Evolutionary conservation across 2,888 invertebrate genomes (phyloP).

Genomic region (Nemotelus nigrinus): DNA sequence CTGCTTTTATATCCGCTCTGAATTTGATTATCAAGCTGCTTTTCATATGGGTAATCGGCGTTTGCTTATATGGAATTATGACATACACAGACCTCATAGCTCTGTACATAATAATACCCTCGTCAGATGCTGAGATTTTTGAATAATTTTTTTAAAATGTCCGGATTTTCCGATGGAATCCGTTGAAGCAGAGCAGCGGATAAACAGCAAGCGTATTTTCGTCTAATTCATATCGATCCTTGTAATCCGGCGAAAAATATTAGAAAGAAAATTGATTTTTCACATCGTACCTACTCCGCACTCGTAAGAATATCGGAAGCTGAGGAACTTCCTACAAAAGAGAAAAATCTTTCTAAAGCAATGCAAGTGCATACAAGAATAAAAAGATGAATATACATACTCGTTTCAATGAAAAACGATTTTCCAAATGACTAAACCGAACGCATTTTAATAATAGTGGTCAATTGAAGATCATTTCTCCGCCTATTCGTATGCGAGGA

Average conservation of each 20-base stretch:
- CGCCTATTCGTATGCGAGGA: slow-evolving; percentile 31
- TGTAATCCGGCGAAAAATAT: slow-evolving; percentile 25
- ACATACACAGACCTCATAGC: background rate
- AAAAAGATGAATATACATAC: background rate
- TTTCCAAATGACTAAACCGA: slow-evolving; percentile 22
- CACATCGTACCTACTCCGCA: too few relatives aligned
- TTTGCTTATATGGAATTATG: slow-evolving; percentile 1
- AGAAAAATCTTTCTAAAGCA: background rate
- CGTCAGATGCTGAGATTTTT: background rate
- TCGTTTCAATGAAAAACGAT: background rate
- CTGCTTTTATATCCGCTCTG: slow-evolving; percentile 1
- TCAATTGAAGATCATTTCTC: slow-evolving; percentile 53
- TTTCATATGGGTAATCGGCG: background rate
- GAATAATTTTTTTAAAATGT: background rate
- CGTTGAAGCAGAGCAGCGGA: background rate
- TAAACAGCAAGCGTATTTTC: background rate
- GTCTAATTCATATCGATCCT: background rate
- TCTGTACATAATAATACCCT: background rate
- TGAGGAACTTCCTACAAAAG: background rate
- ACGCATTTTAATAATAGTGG: slow-evolving; percentile 52
- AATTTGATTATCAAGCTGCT: slow-evolving; percentile 24
- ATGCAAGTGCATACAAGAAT: background rate
- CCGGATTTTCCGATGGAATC: background rate
- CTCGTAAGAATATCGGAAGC: background rate
- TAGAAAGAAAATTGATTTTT: slow-evolving; percentile 33